Evolutionary conservation across 2,797 vertebrate species (phyloP).

Genomic region (Eupleurogrammus muticus): DNA sequence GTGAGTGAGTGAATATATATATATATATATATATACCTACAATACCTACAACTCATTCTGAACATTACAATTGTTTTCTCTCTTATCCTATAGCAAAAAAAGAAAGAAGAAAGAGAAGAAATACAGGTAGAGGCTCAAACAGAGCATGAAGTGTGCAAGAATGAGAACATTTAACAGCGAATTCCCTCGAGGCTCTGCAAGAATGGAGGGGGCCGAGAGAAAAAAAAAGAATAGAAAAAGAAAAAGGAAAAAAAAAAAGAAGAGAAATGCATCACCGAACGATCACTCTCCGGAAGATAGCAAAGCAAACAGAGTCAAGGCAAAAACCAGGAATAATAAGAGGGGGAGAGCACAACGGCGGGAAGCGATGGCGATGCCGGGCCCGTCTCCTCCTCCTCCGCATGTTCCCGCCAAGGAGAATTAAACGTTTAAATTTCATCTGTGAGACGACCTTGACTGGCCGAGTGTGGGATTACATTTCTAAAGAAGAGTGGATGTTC

Average conservation of each 20-base stretch:
- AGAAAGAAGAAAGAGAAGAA: conserved; percentile 2
- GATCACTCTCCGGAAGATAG: conserved; percentile 8
- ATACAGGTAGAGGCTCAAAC: background rate
- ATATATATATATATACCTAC: too few relatives aligned
- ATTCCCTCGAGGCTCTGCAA: conserved; percentile 26
- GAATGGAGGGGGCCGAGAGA: conserved; percentile 6
- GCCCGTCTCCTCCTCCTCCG: conserved; percentile 30
- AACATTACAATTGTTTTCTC: background rate
- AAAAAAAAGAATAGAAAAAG: background rate
- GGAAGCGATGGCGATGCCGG: conserved; percentile 23
- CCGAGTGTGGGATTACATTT: conserved; percentile 68
- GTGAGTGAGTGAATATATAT: too few relatives aligned
- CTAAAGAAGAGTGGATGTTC: conserved; percentile 56
- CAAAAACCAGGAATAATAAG: conserved; percentile 8
- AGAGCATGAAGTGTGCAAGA: conserved; percentile 19
- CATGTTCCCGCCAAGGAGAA: conserved; percentile 51
- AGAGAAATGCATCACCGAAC: conserved; percentile 1
- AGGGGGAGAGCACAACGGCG: conserved; percentile 10
- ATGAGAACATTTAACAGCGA: conserved; percentile 26
- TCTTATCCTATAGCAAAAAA: conserved; percentile 19
- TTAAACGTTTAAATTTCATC: conserved; percentile 73
- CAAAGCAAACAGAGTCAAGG: background rate
- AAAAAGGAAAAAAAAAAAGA: background rate
- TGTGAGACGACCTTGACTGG: conserved; percentile 65
- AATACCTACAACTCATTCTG: background rate